Percentiles rank a stretch among this genome's conserved stretches.
Conservation (phyloP, 2,113 vertebrate genomes). For the Motacilla tschutschensis region DNA sequence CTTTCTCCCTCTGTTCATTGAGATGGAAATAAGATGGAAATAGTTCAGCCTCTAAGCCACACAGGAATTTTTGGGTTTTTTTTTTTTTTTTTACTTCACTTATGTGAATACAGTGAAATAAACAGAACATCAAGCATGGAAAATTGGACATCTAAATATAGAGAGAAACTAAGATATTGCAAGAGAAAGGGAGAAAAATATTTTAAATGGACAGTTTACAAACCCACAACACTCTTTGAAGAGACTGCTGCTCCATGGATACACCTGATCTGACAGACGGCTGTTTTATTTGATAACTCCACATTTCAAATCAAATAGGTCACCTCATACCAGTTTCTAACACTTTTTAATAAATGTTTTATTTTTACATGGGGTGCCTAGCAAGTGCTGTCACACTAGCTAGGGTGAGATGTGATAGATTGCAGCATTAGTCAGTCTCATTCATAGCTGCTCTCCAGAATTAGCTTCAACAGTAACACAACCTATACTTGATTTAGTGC, state of each 20-base stretch:
- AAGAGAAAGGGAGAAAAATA: not conserved
- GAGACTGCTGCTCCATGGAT: not conserved
- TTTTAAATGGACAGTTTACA: not conserved
- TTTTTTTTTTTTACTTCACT: not conserved
- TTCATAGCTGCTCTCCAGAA: not conserved
- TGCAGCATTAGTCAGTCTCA: slow-evolving; percentile 1
- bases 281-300: not conserved
- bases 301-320: not conserved
- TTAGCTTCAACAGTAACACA: not conserved
- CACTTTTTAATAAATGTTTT: not conserved
- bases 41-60: not conserved
- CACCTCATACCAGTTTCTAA: not conserved
- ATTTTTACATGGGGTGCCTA: not conserved
- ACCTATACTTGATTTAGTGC: not conserved
- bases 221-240: not conserved
- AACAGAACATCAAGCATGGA: not conserved
- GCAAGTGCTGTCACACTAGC: not conserved
- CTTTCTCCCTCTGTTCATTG: not conserved
- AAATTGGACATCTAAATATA: not conserved
- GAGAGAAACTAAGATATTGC: not conserved
- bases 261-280: not conserved
- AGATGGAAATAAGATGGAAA: not conserved
- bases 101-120: not conserved
- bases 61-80: not conserved
- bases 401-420: not conserved